Percentiles rank a stretch among this genome's conserved stretches.
Evolutionary conservation across 2,888 invertebrate genomes (phyloP).

Genomic region (Andrena trimmerana): DNA sequence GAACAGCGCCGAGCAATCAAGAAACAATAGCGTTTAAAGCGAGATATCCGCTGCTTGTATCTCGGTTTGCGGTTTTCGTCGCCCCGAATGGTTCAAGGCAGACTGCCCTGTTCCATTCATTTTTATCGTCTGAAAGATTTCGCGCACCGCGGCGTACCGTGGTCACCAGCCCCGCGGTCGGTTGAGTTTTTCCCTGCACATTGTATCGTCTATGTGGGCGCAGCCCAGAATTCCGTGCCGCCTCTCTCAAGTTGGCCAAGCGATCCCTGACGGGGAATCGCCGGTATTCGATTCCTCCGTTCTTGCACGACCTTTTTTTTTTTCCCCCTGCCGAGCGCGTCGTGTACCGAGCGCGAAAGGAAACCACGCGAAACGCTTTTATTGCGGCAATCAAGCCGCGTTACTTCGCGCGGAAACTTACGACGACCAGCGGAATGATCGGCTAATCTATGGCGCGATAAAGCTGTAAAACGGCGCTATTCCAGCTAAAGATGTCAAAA

Average conservation of each 20-base stretch:
- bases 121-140: slow-evolving; percentile 55
- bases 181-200: slow-evolving; percentile 55
- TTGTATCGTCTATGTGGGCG: slow-evolving; percentile 51
- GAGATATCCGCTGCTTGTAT: slow-evolving; percentile 30
- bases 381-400: slow-evolving; percentile 68
- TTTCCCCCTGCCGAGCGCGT: slow-evolving; percentile 11
- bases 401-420: slow-evolving; percentile 63
- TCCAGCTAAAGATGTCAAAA: not conserved
- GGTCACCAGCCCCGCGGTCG: slow-evolving; percentile 30
- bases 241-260: slow-evolving; percentile 31
- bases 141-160: slow-evolving; percentile 33
- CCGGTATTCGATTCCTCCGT: slow-evolving; percentile 54
- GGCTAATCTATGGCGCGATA: slow-evolving; percentile 29
- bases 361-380: slow-evolving; percentile 70
- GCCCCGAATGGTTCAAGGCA: slow-evolving; percentile 13
- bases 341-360: slow-evolving; percentile 47
- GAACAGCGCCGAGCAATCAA: not conserved
- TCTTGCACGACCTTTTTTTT: slow-evolving; percentile 52
- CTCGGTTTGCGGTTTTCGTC: slow-evolving; percentile 48
- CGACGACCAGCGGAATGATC: slow-evolving; percentile 31
- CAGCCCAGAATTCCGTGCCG: slow-evolving; percentile 59
- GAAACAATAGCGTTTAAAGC: not conserved
- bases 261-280: slow-evolving; percentile 61
- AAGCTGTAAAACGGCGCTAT: slow-evolving; percentile 33
- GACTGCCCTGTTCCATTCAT: slow-evolving; percentile 48